Percentiles rank a stretch among this genome's conserved stretches.
phyloP scores from a whole-genome alignment of 1,140 invertebrate genomes.

The Hydropsyche tenuis region DNA sequence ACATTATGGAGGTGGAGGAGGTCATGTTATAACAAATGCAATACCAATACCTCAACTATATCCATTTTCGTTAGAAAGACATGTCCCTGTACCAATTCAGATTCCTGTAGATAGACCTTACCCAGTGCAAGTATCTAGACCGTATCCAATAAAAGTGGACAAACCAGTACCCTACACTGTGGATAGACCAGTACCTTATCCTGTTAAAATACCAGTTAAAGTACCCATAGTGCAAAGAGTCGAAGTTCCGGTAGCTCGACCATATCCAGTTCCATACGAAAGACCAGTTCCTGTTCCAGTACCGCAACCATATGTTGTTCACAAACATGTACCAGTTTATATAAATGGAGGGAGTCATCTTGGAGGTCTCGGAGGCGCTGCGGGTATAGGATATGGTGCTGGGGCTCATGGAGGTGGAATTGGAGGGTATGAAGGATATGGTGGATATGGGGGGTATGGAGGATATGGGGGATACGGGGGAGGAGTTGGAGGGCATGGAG shows the following conservation, averaged over 20 bases:
- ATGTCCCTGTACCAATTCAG: conserved; percentile 52
- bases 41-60: conserved; percentile 55
- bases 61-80: conserved; percentile 54
- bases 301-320: conserved; percentile 58
- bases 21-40: conserved; percentile 51
- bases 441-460: conserved; percentile 40
- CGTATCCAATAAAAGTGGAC: conserved; percentile 53
- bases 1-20: background rate
- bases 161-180: conserved; percentile 32
- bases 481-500: too few species aligned
- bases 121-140: conserved; percentile 49
- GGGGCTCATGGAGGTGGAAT: background rate
- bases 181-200: conserved; percentile 50
- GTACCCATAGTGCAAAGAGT: conserved; percentile 49
- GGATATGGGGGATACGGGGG: conserved; percentile 48
- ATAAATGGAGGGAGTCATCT: conserved; percentile 50
- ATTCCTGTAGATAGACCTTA: conserved; percentile 53
- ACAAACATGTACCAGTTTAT: conserved; percentile 60
- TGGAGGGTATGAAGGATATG: background rate
- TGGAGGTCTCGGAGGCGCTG: background rate
- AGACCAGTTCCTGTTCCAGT: conserved; percentile 55
- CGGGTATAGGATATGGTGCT: background rate
- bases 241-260: conserved; percentile 50
- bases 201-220: conserved; percentile 55
- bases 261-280: conserved; percentile 53